Base-by-base conservation (phyloP, 1,140 invertebrate genomes). In the Aphidius gifuensis region DNA sequence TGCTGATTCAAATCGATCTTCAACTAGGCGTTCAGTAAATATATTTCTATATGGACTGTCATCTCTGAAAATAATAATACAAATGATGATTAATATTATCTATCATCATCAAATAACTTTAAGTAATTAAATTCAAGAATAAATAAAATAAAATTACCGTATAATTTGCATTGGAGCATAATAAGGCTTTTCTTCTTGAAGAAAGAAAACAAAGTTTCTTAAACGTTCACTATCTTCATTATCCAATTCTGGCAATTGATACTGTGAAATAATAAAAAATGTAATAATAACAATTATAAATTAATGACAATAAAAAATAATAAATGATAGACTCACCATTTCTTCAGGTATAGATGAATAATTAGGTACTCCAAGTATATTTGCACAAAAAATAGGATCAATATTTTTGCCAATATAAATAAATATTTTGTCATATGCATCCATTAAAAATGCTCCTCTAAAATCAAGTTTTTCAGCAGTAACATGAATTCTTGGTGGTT, bases 1-100 rank as follows among this genome's bases (percentile, higher is more conserved):
- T 53, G 93, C 89, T 64, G 90, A 91, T 80, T 99, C 96, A 66
- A 92, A 89, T 72, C 95, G 85, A 81, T 99, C 97, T 80, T 99
- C 97, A 38, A 98, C 85, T 69, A 99, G 84, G 67, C 89, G 87
- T 67, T 97, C 92, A 32, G 93, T 87, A 80, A 99, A 98, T 62
- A 89, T 74, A 47, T 85, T 84, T 65, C 92, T 85, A 53, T 88
- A 85, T 61, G 90, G 90, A 73, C 93, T 93, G 77, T 96, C 96
- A 72, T 99, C 96, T 74, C 96, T 92, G 73, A 45, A 85, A 82
- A 72, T 60, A 66, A 54, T 68, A 62, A 67, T 63, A 64, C 53
- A 50, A 32, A 49, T 9, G 8, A 64, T 38, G 23, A 49, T 16
- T 9, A 47, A 62, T 32, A 9, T 46, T 39, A 64, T 42, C 51